Evolutionary conservation across 2,888 invertebrate species (phyloP).

Genomic region (Plutella xylostella): DNA sequence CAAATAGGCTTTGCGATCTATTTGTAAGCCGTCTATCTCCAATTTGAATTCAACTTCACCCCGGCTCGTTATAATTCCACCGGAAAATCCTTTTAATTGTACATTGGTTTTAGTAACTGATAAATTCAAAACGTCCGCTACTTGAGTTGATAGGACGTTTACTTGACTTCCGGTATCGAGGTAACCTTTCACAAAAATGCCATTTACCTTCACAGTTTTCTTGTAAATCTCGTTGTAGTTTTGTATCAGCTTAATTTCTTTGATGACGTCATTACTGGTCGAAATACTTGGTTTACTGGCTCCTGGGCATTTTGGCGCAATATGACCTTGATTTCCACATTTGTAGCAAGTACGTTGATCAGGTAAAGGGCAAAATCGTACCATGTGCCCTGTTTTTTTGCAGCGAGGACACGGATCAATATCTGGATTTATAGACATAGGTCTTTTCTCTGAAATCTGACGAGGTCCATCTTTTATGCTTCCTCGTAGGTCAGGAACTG

Average conservation of each 20-base stretch:
- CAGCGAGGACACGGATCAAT: neutral
- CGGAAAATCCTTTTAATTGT: neutral
- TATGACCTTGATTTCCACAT: neutral
- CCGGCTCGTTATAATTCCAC: neutral
- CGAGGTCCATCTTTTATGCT: neutral
- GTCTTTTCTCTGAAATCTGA: slow-evolving; percentile 15
- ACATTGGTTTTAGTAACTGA: neutral
- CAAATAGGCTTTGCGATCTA: neutral
- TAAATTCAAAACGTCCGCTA: neutral
- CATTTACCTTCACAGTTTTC: neutral
- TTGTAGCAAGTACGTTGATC: slow-evolving; percentile 15
- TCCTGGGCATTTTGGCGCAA: neutral
- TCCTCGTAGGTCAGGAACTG: neutral
- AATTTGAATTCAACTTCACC: neutral
- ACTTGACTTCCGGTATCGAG: neutral
- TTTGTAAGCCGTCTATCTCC: neutral
- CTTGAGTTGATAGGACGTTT: neutral
- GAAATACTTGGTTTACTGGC: neutral
- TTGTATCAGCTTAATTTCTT: slow-evolving; percentile 11
- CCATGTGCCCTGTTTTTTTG: neutral
- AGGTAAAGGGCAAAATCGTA: slow-evolving; percentile 14
- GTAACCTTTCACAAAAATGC: neutral
- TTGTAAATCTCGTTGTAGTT: slow-evolving; percentile 1
- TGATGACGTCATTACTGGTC: neutral
- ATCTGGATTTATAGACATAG: neutral